Evolutionary conservation across 2,113 vertebrate genomes (phyloP).

Genomic region (Rhodinocichla rosea): DNA sequence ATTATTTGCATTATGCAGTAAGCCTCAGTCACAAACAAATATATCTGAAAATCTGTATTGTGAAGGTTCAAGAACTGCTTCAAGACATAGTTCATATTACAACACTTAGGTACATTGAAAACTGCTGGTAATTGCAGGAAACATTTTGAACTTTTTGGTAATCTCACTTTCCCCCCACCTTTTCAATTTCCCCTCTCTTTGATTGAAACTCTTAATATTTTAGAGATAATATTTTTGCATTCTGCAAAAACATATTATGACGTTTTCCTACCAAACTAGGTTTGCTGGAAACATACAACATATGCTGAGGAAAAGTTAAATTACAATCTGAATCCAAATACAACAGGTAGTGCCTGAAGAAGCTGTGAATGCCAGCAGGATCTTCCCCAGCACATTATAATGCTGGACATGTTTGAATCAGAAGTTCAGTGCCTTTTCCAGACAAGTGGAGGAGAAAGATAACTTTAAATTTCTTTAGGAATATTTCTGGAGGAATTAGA

Average conservation of each 20-base stretch:
- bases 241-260: neutral
- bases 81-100: conserved; percentile 19
- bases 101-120: neutral
- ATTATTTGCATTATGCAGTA: conserved; percentile 24
- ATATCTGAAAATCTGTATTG: conserved; percentile 34
- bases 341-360: neutral
- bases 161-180: neutral
- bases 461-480: neutral
- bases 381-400: neutral
- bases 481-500: neutral
- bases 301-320: neutral
- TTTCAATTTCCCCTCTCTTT: neutral
- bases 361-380: neutral
- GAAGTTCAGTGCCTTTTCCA: neutral
- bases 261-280: neutral
- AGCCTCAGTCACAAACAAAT: conserved; percentile 43
- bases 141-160: neutral
- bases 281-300: neutral
- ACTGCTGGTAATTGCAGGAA: conserved; percentile 7
- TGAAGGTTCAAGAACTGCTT: neutral
- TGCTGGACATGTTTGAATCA: neutral
- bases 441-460: neutral
- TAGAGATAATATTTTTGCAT: neutral
- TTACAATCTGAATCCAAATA: neutral
- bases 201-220: neutral